Conservation (phyloP, 2,888 invertebrate genomes). For the Epinotia bilunana region DNA sequence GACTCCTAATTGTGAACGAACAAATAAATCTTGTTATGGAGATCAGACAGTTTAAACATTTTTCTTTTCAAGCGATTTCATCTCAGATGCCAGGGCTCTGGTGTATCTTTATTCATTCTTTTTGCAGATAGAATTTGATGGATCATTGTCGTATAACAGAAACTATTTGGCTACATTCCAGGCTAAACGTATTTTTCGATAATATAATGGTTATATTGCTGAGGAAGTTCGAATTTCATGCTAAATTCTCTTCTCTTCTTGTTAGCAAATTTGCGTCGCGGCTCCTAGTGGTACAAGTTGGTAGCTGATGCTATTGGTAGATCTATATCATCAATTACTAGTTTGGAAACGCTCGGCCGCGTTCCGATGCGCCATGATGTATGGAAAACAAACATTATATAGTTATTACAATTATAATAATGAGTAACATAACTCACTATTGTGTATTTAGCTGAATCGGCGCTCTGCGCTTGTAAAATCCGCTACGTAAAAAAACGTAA, state of each 20-base stretch:
- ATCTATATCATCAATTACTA: background rate
- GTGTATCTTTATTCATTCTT: constrained; percentile 28
- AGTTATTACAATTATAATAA: too few relatives aligned
- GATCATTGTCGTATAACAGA: constrained; percentile 39
- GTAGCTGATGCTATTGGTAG: background rate
- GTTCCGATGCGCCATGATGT: background rate
- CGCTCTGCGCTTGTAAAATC: too few relatives aligned
- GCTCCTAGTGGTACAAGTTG: background rate
- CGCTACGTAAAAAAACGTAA: too few relatives aligned
- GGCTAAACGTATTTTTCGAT: constrained; percentile 8
- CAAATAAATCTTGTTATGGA: background rate
- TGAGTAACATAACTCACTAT: too few relatives aligned
- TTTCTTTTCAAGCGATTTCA: constrained; percentile 15
- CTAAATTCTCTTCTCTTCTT: background rate
- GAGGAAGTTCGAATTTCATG: background rate
- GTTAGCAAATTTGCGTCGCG: background rate
- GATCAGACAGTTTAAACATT: constrained; percentile 14
- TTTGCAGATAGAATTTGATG: constrained; percentile 43
- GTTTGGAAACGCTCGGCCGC: background rate
- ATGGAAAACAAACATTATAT: background rate
- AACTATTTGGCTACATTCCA: constrained; percentile 42
- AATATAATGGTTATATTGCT: background rate
- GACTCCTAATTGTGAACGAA: background rate
- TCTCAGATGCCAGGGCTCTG: constrained; percentile 9
- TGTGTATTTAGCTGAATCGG: background rate